These are phyloP conservation scores for Brachylomia viminalis DNA, from an alignment of 2,888 invertebrate genomes.

Conservation along the genomic window DNA sequence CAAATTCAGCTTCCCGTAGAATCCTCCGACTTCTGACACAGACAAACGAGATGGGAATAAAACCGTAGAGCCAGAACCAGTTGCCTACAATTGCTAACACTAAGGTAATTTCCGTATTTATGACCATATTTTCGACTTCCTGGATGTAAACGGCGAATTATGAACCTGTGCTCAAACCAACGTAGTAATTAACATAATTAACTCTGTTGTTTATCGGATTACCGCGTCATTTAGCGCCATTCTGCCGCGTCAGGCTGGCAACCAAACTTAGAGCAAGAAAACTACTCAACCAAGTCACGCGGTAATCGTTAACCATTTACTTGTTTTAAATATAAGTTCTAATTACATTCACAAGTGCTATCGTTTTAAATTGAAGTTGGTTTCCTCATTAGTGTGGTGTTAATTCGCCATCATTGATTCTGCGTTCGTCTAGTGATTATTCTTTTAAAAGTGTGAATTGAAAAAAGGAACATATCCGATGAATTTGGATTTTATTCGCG, in stretches of 20 bases:
- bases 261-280: conserved; percentile 36
- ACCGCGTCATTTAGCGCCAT: conserved; percentile 47
- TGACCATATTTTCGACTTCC: conserved; percentile 26
- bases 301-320: conserved; percentile 47
- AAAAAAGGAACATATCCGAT: conserved; percentile 1
- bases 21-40: neutral
- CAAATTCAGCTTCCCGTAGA: neutral
- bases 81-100: neutral
- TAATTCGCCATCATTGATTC: conserved; percentile 39
- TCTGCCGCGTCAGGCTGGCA: conserved; percentile 31
- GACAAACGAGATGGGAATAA: too few relatives aligned
- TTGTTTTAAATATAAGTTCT: conserved; percentile 57
- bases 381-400: conserved; percentile 34
- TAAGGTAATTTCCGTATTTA: neutral
- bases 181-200: conserved; percentile 50
- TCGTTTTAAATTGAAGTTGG: conserved; percentile 39
- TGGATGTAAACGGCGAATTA: conserved; percentile 29
- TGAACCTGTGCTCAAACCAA: conserved; percentile 23
- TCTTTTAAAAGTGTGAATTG: conserved; percentile 24
- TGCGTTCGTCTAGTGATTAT: conserved; percentile 13
- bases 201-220: conserved; percentile 57
- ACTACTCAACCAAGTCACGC: conserved; percentile 40
- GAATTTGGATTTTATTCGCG: neutral
- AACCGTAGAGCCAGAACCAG: neutral
- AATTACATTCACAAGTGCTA: conserved; percentile 55